These are phyloP conservation scores for Apamea epomidion DNA, from an alignment of 2,888 invertebrate species.

Conservation along the genomic window DNA sequence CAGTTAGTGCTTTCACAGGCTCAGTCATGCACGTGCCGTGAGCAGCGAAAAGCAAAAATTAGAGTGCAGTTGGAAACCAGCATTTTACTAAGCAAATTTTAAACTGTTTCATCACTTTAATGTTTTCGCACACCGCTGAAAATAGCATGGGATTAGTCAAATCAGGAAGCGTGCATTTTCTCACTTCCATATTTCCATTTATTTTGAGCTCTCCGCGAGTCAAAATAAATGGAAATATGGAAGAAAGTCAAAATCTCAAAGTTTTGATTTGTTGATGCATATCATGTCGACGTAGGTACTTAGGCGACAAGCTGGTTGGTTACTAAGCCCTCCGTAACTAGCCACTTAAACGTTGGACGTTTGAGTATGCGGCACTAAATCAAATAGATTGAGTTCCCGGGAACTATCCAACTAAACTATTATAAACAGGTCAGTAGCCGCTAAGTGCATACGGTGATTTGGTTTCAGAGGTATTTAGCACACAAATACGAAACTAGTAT, in stretches of 20 bases:
- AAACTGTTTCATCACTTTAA: conserved; percentile 56
- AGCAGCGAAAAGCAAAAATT: conserved; percentile 46
- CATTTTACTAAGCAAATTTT: conserved; percentile 51
- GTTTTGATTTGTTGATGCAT: conserved; percentile 32
- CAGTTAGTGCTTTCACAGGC: conserved; percentile 30
- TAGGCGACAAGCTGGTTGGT: conserved; percentile 19
- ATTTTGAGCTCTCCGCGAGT: conserved; percentile 19
- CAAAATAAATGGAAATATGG: no score
- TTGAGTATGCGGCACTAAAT: conserved; percentile 47
- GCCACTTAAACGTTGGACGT: conserved; percentile 31
- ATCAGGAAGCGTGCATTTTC: conserved; percentile 31
- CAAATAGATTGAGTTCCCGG: conserved; percentile 53
- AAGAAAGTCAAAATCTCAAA: no score
- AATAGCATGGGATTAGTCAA: conserved; percentile 40
- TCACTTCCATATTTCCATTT: conserved; percentile 20
- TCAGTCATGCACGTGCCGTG: conserved; percentile 21
- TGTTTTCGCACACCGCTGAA: conserved; percentile 39
- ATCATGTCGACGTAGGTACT: conserved; percentile 27
- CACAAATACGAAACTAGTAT: background rate
- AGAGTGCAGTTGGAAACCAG: conserved; percentile 43
- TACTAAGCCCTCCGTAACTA: conserved; percentile 44
- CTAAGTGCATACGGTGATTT: conserved; percentile 23
- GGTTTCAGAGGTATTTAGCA: conserved; percentile 4
- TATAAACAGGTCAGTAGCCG: conserved; percentile 39
- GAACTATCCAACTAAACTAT: conserved; percentile 26